These are phyloP conservation scores for Tinamus major DNA, from an alignment of 2,797 vertebrate genomes.

Conservation along the genomic window DNA sequence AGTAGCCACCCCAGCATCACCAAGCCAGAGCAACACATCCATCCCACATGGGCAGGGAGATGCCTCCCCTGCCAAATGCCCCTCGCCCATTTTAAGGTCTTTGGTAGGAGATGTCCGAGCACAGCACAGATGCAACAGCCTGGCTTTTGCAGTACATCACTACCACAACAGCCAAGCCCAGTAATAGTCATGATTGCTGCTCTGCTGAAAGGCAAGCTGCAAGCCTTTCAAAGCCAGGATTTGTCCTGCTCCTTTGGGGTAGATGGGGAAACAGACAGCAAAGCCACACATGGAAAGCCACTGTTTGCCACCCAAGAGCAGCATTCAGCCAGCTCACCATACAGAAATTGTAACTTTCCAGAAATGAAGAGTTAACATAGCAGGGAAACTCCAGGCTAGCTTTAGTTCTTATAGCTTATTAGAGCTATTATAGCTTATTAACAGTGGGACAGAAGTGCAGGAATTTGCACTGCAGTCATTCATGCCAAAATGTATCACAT, in stretches of 20 bases:
- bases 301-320: fast-evolving
- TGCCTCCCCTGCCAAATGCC: fast-evolving
- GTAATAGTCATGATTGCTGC: fast-evolving
- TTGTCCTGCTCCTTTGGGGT: not conserved
- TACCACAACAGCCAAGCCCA: not conserved
- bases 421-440: not conserved
- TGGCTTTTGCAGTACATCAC: not conserved
- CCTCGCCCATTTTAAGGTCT: fast-evolving
- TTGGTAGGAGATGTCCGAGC: not conserved
- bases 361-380: not conserved
- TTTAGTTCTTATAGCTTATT: not conserved
- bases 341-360: fast-evolving
- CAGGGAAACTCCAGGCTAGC: not conserved
- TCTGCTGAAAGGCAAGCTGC: fast-evolving
- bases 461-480: not conserved
- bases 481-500: not conserved
- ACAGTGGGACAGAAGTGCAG: not conserved
- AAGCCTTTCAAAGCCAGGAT: not conserved
- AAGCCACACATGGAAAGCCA: not conserved
- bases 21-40: fast-evolving
- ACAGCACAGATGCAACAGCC: fast-evolving
- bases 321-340: not conserved
- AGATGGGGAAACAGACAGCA: not conserved
- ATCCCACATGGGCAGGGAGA: fast-evolving
- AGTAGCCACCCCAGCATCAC: fast-evolving